Evolutionary conservation across 1,140 invertebrate genomes (phyloP), one percentile per base, ranked within the genome.

Genomic region (Drosophila fuyamai): DNA sequence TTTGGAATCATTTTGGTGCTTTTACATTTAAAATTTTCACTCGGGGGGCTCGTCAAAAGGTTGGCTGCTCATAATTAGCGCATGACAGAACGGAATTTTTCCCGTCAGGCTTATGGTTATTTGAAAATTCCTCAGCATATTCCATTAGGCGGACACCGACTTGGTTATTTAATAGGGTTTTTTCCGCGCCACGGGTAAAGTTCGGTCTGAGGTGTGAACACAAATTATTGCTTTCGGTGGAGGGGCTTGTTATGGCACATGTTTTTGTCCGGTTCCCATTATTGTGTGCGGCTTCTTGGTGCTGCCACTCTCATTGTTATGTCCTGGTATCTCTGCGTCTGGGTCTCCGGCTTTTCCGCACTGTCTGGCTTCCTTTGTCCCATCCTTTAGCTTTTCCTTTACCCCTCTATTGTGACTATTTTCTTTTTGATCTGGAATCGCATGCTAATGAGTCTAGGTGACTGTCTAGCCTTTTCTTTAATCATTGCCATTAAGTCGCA

Each of bases 41-140:
- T 57, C 63, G 35, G n/a, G 43, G 61, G 67, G 67, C 62, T 56
- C 43, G 67, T 71, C 63, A 68, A 71, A 68, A 70, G 50, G 67
- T 70, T 50, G 51, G 46, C 50, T 57, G 67, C 44, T 72, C 66
- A 71, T 72, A 72, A 72, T 72, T 72, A 72, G 68, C 66, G 66
- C 68, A 58, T 72, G 68, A 72, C 68, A 72, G 43, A 41, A 57
- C 67, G 67, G 51, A 71, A 71, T 71, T 36, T 62, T 57, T 0
- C 18, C 29, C 27, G 65, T 35, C 65, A n/a, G 60, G 47, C 61
- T 66, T 54, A 23, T 51, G 65, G 65, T 32, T 68, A 66, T 68
- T 68, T 68, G 38, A 41, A 41, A 70, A 71, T 71, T 57, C 67
- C 65, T 58, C 14, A 10, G 44, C 65, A 57, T 53, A 46, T 68